Conservation (phyloP, 2,113 vertebrate genomes). For the Accipiter cooperii region DNA sequence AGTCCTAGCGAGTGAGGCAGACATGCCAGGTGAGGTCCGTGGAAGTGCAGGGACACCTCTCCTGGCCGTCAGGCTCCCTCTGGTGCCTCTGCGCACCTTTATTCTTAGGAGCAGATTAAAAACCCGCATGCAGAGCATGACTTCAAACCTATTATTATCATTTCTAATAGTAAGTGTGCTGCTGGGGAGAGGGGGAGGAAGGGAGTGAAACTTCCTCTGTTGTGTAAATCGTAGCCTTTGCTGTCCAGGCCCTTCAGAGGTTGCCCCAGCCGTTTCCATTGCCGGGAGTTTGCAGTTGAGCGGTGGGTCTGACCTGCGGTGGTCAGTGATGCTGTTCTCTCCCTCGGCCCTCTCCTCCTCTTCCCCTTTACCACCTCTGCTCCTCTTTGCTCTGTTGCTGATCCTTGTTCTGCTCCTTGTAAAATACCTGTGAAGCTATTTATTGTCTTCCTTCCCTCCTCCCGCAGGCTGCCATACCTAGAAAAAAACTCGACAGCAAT, state of each 20-base stretch:
- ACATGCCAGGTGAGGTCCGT: not conserved
- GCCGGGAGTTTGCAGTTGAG: not conserved
- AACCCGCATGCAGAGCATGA: not conserved
- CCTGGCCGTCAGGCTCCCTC: rapidly evolving
- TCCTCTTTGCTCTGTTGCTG: not conserved
- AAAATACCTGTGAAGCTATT: not conserved
- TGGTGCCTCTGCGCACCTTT: not conserved
- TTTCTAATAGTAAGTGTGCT: not conserved
- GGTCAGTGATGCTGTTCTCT: not conserved
- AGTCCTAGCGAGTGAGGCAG: not conserved
- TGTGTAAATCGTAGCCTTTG: not conserved
- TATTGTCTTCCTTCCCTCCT: not conserved
- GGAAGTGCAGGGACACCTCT: not conserved
- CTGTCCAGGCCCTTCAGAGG: not conserved
- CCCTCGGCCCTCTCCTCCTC: not conserved
- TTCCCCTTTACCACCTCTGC: not conserved
- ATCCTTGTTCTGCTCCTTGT: not conserved
- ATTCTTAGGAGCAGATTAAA: not conserved
- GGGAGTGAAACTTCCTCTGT: not conserved
- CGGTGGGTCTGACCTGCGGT: rapidly evolving
- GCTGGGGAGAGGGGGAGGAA: not conserved
- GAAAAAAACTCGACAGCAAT: not conserved
- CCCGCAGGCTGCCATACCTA: not conserved
- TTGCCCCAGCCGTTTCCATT: not conserved
- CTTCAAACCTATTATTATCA: not conserved